Evolutionary conservation across 2,888 invertebrate species (phyloP).

Genomic region (Alitta virens): DNA sequence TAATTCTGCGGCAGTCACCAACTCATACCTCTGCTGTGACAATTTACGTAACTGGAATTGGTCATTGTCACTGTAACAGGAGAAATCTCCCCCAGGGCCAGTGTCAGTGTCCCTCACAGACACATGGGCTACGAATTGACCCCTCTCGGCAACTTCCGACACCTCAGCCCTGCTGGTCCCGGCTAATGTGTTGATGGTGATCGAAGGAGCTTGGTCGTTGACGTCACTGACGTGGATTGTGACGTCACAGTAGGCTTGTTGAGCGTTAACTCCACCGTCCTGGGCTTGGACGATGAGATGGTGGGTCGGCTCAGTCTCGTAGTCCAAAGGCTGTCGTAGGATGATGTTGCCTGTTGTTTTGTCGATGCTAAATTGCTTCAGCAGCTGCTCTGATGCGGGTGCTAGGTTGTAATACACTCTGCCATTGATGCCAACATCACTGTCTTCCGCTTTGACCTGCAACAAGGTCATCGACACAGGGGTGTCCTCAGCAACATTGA

Average conservation of each 20-base stretch:
- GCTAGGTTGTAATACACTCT: slow-evolving; percentile 8
- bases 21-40: slow-evolving; percentile 4
- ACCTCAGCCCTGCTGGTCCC: slow-evolving; percentile 7
- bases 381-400: not conserved
- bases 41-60: slow-evolving; percentile 7
- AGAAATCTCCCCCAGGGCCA: slow-evolving; percentile 4
- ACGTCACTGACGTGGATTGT: slow-evolving; percentile 17
- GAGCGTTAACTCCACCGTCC: slow-evolving; percentile 24
- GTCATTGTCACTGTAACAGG: slow-evolving; percentile 1
- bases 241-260: slow-evolving; percentile 25
- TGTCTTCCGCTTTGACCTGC: slow-evolving; percentile 12
- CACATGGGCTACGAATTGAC: slow-evolving; percentile 18
- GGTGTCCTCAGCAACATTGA: slow-evolving; percentile 79
- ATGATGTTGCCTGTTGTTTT: slow-evolving; percentile 10
- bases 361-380: slow-evolving; percentile 7
- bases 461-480: slow-evolving; percentile 65
- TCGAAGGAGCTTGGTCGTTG: slow-evolving; percentile 18
- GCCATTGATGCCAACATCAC: slow-evolving; percentile 15
- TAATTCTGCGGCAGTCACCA: slow-evolving; percentile 4
- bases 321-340: slow-evolving; percentile 5
- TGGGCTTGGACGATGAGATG: slow-evolving; percentile 25
- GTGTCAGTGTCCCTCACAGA: slow-evolving; percentile 17
- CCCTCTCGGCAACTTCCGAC: slow-evolving; percentile 3
- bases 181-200: slow-evolving; percentile 13
- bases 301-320: slow-evolving; percentile 11